Evolutionary conservation across 2,113 vertebrate genomes (phyloP).

Genomic region (Campylomormyrus tamandua): DNA sequence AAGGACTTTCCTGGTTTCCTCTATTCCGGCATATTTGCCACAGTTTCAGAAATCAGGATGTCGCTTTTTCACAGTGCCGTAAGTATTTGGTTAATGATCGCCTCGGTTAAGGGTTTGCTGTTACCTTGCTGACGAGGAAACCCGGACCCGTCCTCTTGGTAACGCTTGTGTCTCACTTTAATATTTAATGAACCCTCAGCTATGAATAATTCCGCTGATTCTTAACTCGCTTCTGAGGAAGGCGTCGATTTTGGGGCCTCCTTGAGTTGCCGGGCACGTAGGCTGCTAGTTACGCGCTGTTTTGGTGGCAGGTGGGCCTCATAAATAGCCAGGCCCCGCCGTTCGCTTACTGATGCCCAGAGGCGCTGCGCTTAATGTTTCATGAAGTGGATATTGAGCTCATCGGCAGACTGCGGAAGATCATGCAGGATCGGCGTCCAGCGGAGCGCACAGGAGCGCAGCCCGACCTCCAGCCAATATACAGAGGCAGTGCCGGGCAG

Average conservation of each 20-base stretch:
- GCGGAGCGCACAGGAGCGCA: neutral
- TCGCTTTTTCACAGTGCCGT: neutral
- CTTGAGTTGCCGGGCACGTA: neutral
- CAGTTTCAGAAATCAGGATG: neutral
- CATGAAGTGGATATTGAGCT: constrained; percentile 24
- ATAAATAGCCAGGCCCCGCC: neutral
- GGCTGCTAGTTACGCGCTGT: neutral
- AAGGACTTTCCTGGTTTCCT: neutral
- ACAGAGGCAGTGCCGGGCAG: neutral
- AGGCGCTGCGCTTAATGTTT: constrained; percentile 22
- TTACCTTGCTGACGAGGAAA: neutral
- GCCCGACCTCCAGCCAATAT: neutral
- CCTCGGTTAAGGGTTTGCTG: neutral
- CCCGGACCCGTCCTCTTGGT: neutral
- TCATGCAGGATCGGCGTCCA: neutral
- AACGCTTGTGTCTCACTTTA: neutral
- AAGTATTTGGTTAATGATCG: neutral
- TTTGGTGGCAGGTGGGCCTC: neutral
- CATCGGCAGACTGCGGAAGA: neutral
- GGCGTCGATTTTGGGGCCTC: neutral
- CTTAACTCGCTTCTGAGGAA: neutral
- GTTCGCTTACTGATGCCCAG: neutral
- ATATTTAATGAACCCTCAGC: neutral
- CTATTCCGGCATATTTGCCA: neutral
- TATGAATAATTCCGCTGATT: neutral